Conservation (phyloP, 1,140 invertebrate genomes). For the Eulimnadia texana region DNA sequence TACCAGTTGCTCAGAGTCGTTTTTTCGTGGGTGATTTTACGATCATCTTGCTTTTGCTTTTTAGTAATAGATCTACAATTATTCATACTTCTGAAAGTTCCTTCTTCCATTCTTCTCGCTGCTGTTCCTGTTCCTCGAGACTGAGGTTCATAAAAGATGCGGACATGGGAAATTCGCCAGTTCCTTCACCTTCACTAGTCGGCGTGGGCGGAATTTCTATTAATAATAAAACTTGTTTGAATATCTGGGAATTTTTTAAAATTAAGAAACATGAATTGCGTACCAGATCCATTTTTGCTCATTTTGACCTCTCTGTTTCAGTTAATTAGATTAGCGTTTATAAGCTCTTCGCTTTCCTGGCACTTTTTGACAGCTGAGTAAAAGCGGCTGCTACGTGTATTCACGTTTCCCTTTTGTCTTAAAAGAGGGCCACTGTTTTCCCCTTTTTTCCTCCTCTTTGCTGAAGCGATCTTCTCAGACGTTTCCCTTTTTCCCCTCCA, state of each 20-base stretch:
- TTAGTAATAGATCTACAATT: too few species aligned
- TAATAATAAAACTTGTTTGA: constrained; percentile 46
- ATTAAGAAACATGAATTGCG: constrained; percentile 61
- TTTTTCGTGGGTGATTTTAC: too few species aligned
- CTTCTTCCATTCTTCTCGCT: constrained; percentile 52
- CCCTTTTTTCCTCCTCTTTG: too few species aligned
- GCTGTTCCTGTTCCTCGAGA: constrained; percentile 43
- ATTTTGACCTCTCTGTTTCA: constrained; percentile 67
- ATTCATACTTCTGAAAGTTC: constrained; percentile 33
- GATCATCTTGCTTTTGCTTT: too few species aligned
- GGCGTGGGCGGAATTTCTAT: not conserved
- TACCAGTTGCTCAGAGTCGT: too few species aligned
- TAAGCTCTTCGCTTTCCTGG: constrained; percentile 67
- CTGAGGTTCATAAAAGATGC: constrained; percentile 17
- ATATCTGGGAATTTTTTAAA: constrained; percentile 80
- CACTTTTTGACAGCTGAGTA: constrained; percentile 6
- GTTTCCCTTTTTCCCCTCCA: too few species aligned
- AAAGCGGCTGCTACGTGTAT: too few species aligned
- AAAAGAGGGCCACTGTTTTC: too few species aligned
- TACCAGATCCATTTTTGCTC: too few species aligned
- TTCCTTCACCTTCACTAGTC: not conserved
- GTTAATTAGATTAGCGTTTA: constrained; percentile 72
- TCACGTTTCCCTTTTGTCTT: too few species aligned
- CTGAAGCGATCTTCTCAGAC: too few species aligned
- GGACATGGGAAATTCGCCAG: constrained; percentile 16